These are phyloP conservation scores for Epinotia nisella DNA, from an alignment of 2,888 invertebrate species.

Conservation along the genomic window DNA sequence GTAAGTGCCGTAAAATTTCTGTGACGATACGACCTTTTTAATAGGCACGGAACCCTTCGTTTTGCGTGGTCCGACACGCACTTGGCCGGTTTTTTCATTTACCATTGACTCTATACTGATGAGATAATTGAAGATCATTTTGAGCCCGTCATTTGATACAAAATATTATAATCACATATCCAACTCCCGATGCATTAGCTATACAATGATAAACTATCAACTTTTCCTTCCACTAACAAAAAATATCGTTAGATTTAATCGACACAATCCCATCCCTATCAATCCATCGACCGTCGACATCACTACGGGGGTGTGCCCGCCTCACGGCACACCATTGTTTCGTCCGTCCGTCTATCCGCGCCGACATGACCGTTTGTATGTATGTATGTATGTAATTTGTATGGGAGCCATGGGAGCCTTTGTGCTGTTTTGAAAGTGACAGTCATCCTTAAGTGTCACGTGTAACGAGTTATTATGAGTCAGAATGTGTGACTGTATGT, in stretches of 20 bases:
- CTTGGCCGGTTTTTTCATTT: too few relatives aligned
- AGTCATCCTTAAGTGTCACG: conserved; percentile 19
- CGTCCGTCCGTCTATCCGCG: conserved; percentile 79
- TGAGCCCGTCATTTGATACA: too few relatives aligned
- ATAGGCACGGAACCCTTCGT: too few relatives aligned
- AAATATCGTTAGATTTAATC: conserved; percentile 28
- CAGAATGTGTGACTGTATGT: conserved; percentile 5
- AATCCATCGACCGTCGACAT: conserved; percentile 48
- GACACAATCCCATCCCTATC: conserved; percentile 60
- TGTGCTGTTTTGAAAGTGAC: conserved; percentile 29
- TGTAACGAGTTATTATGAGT: conserved; percentile 8
- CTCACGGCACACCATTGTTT: conserved; percentile 79
- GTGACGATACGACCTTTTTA: too few relatives aligned
- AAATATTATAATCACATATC: too few relatives aligned
- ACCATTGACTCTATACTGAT: too few relatives aligned
- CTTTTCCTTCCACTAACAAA: neutral
- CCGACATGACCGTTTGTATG: conserved; percentile 58
- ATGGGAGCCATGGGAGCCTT: conserved; percentile 46
- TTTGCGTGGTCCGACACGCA: too few relatives aligned
- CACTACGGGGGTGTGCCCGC: conserved; percentile 77
- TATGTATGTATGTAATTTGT: conserved; percentile 54
- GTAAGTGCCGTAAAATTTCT: too few relatives aligned
- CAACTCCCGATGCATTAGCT: too few relatives aligned
- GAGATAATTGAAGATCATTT: too few relatives aligned
- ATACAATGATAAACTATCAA: too few relatives aligned